Conservation (phyloP, 2,888 invertebrate genomes). For the Notodonta dromedarius region DNA sequence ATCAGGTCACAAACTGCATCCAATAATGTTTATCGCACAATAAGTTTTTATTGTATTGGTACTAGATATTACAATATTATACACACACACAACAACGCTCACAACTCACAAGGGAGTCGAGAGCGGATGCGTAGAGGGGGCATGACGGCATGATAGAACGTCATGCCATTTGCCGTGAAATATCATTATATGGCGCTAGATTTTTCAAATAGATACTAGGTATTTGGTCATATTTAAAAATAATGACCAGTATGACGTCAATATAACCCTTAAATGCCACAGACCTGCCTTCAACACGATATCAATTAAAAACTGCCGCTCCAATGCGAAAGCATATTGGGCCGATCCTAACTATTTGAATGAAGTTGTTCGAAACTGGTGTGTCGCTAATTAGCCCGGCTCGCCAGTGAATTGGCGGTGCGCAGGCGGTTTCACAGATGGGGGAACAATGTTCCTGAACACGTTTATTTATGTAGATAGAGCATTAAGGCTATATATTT, state of each 20-base stretch:
- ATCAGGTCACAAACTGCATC: background rate
- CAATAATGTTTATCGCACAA: background rate
- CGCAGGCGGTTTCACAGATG: slow-evolving; percentile 36
- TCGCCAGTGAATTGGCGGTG: slow-evolving; percentile 29
- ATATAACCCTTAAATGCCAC: background rate
- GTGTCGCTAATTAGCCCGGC: slow-evolving; percentile 54
- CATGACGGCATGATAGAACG: no score
- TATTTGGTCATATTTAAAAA: no score
- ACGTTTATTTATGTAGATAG: background rate
- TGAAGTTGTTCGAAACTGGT: slow-evolving; percentile 48
- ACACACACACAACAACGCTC: no score
- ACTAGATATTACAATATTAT: background rate
- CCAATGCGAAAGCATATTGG: slow-evolving; percentile 31
- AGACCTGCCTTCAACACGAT: background rate
- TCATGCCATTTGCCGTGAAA: no score
- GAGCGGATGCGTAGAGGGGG: no score
- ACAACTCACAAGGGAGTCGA: no score
- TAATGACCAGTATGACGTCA: background rate
- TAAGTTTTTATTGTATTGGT: background rate
- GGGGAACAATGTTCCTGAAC: slow-evolving; percentile 5
- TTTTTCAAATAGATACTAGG: no score
- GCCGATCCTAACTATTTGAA: slow-evolving; percentile 26
- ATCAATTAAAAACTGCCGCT: slow-evolving; percentile 57
- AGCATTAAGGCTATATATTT: no score
- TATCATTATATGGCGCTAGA: no score